Base-by-base conservation (phyloP, 1,140 invertebrate species). In the Cotesia glomerata region DNA sequence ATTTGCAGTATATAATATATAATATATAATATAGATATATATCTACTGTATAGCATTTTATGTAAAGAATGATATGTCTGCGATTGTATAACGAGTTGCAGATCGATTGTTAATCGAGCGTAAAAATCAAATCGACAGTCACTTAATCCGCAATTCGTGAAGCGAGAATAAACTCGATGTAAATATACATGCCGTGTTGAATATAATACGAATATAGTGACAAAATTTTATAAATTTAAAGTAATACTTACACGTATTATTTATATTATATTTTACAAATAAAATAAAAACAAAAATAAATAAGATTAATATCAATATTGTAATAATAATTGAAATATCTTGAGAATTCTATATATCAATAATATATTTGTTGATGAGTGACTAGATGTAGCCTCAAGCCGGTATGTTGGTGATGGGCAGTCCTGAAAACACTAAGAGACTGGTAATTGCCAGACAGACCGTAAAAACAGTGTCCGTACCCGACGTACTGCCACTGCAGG, bases 401-500 rank as follows among this genome's bases (percentile, higher is more conserved):
- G 54, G 13, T 34, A 51, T 67, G 49, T 8, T 51, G 63, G 9
- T 72, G 59, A 14, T 68, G 65, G 64, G 52, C 39, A 76, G 39
- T 58, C 56, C 35, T 16, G 72, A 69, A 35, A 69, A 51, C 4
- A 74, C 14, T 45, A 75, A 66, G 56, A 74, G 61, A 62, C 73
- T 49, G 39, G 74, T 61, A 64, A 73, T 59, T 52, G 68, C 70
- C 69, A 75, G 52, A 62, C 66, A 65, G 18, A 72, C 52, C 56
- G 66, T 68, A 34, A 72, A 51, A 18, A 56, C 59, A 63, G 52
- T 45, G 56, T 61, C 39, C 11, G 62, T 58, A 32, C 66, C 59
- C 32, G 67, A 39, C 36, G 61, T 59, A 14, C 69, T 80, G 26
- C 85, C 82, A 74, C 79, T 86, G 78, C 85, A 86, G 5, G 83